phyloP scores from a whole-genome alignment of 2,888 invertebrate species.

The Drosophila tripunctata region DNA sequence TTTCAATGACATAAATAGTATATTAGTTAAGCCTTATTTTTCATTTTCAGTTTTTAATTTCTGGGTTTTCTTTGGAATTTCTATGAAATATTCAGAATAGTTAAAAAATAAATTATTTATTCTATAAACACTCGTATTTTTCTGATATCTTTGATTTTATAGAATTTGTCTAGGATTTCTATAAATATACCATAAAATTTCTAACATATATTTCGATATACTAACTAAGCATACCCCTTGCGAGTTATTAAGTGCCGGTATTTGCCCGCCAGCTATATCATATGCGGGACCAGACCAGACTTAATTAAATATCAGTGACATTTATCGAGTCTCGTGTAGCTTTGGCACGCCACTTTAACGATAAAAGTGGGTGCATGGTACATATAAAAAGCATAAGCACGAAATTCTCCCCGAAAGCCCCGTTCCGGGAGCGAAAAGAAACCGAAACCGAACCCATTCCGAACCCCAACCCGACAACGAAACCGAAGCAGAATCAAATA shows the following conservation, averaged over 20 bases:
- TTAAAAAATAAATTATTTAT: too few species aligned
- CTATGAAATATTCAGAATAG: too few species aligned
- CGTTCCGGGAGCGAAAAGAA: not conserved
- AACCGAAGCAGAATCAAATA: slow-evolving; percentile 52
- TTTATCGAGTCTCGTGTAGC: slow-evolving; percentile 76
- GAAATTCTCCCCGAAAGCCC: slow-evolving; percentile 11
- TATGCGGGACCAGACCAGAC: slow-evolving; percentile 61
- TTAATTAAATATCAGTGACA: slow-evolving; percentile 79
- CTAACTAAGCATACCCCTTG: not conserved
- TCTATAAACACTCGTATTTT: too few species aligned
- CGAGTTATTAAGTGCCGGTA: not conserved
- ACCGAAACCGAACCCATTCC: not conserved
- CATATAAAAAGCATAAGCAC: slow-evolving; percentile 28
- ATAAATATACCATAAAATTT: too few species aligned
- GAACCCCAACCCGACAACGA: not conserved
- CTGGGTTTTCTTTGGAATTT: too few species aligned
- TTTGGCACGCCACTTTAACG: slow-evolving; percentile 72
- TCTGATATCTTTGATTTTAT: too few species aligned
- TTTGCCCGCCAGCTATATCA: slow-evolving; percentile 23
- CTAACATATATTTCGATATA: too few species aligned
- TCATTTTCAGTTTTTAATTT: too few species aligned
- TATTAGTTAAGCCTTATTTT: too few species aligned
- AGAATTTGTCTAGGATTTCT: too few species aligned
- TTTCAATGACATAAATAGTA: too few species aligned
- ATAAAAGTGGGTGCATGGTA: slow-evolving; percentile 62